Evolutionary conservation across 1,140 invertebrate genomes (phyloP), one percentile per base, ranked within the genome.

Genomic region (Drosophila pseudoobscura): DNA sequence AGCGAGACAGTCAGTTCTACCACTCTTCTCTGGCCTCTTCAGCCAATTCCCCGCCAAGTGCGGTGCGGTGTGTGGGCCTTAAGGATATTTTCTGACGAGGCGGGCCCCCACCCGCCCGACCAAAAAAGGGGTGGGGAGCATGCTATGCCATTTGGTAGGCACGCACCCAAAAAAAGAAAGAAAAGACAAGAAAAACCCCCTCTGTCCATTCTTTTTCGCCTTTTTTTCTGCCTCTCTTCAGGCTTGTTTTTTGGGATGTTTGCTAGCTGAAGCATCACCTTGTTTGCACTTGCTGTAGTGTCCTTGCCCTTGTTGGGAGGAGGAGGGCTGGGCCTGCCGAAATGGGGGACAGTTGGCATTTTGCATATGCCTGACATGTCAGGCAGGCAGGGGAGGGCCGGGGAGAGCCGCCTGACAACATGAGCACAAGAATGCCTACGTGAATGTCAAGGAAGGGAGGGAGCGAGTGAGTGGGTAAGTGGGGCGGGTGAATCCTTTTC

Each of bases 301-400:
- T 70, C 80, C 82, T 85, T 85, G 78, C 78, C 82, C 82, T 85
- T 84, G 71, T 76, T 79, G 71, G 45, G 49, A 52, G 29, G 44
- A 29, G 45, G 41, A 50, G 41, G 24, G 53, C 56, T 55, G 41
- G 41, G 31, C n/a, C 31, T 22, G 5, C 20, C 39, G 6, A 11
- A 1, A 6, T 24, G 51, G 26, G 17, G 70, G 55, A 63, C 63
- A 78, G 73, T 61, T 78, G 80, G 77, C 73, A 80, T 84, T 84
- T 74, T 73, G 82, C 80, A 85, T 84, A 84, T 85, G 80, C 64
- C 68, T 80, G 80, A 65, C 59, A 73, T 83, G 80, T 76, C 61
- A 83, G 80, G 58, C 45, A 44, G 59, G 13, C 51, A 51, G 41
- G 2, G 31, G 46, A 65, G 55, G 0, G 55, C 24, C 3, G 24